A percentile compares a stretch with the other conserved stretches of the same genome.
phyloP scores from a whole-genome alignment of 2,888 invertebrate species.

The Darwinula stevensoni region DNA sequence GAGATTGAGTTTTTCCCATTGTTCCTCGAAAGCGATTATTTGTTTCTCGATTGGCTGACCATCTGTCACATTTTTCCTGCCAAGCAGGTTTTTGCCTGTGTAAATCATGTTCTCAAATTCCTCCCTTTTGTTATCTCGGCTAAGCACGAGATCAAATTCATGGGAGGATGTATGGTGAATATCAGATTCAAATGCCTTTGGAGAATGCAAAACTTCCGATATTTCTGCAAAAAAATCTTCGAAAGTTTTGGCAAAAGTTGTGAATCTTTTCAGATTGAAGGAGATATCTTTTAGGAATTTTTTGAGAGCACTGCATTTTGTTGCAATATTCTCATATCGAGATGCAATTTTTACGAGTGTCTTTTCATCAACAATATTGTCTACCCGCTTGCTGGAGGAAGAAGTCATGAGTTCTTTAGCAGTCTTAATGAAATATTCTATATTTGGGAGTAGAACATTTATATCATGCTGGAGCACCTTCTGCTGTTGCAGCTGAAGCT shows the following conservation, averaged over 20 bases:
- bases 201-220: slow-evolving; percentile 37
- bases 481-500: slow-evolving; percentile 67
- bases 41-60: slow-evolving; percentile 49
- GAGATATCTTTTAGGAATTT: slow-evolving; percentile 54
- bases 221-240: slow-evolving; percentile 16
- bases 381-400: slow-evolving; percentile 53
- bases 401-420: slow-evolving; percentile 49
- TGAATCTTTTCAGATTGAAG: slow-evolving; percentile 32
- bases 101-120: slow-evolving; percentile 45
- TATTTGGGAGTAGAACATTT: slow-evolving; percentile 52
- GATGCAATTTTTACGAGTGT: slow-evolving; percentile 53
- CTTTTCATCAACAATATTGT: slow-evolving; percentile 65
- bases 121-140: slow-evolving; percentile 13
- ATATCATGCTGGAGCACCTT: slow-evolving; percentile 49
- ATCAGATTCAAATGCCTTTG: slow-evolving; percentile 29
- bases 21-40: slow-evolving; percentile 53
- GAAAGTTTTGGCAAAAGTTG: slow-evolving; percentile 19
- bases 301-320: slow-evolving; percentile 42
- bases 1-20: slow-evolving; percentile 60
- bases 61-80: slow-evolving; percentile 64
- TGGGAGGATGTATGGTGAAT: background rate
- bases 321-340: slow-evolving; percentile 57
- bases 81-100: slow-evolving; percentile 45
- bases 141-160: background rate
- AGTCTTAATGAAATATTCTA: slow-evolving; percentile 32